Evolutionary conservation across 2,888 invertebrate genomes (phyloP).

Genomic region (Azorinus chamasolen): DNA sequence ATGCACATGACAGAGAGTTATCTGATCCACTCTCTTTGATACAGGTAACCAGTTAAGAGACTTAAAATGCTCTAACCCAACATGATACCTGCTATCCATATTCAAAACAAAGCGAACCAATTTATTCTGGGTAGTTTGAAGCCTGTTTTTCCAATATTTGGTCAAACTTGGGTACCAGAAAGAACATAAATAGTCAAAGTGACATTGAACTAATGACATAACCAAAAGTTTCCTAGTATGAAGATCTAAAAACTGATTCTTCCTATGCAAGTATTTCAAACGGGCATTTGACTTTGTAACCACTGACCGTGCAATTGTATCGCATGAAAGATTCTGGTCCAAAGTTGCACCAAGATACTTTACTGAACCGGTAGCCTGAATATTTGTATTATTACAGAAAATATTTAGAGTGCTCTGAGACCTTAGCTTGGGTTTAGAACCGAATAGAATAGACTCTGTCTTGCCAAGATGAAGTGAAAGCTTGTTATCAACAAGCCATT

Average conservation of each 20-base stretch:
- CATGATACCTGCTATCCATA: not conserved
- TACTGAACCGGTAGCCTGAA: not conserved
- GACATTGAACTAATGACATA: conserved; percentile 22
- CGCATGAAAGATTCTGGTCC: not conserved
- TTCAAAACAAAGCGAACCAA: conserved; percentile 27
- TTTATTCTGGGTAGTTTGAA: conserved; percentile 29
- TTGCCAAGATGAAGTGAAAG: conserved; percentile 16
- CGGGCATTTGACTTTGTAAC: not conserved
- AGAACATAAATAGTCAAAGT: conserved; percentile 32
- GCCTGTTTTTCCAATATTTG: conserved; percentile 11
- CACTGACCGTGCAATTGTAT: not conserved
- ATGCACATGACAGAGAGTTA: conserved; percentile 1
- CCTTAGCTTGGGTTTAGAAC: not conserved
- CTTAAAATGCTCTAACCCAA: not conserved
- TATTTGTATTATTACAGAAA: not conserved
- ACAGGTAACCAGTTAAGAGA: conserved; percentile 9
- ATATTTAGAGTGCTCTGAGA: not conserved
- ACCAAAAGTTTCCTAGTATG: conserved; percentile 14
- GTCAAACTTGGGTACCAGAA: conserved; percentile 30
- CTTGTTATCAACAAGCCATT: conserved; percentile 13
- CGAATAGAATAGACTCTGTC: not conserved
- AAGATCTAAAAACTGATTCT: not conserved
- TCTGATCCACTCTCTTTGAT: conserved; percentile 2
- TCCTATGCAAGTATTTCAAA: conserved; percentile 8
- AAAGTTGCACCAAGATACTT: not conserved